Percentiles rank a stretch among this genome's conserved stretches.
Evolutionary conservation across 1,140 invertebrate species (phyloP).

Genomic region (Ladona fulva): DNA sequence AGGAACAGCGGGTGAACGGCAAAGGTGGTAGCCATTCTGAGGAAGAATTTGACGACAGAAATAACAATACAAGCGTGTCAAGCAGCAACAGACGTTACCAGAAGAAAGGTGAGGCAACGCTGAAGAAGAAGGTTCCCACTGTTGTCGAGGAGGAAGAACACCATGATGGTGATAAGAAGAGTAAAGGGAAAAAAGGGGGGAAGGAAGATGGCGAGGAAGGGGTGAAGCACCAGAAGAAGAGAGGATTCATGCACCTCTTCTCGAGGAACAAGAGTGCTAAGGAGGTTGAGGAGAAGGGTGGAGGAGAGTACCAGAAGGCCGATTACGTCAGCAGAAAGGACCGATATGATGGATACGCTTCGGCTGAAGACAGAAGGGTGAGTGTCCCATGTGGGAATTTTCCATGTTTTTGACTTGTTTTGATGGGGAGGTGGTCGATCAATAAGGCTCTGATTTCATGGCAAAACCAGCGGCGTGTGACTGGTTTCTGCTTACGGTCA

Average conservation of each 20-base stretch:
- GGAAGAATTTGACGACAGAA: not conserved
- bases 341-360: not conserved
- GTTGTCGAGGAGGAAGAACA: not conserved
- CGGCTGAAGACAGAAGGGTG: not conserved
- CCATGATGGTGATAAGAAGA: not conserved
- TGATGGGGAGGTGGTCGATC: too few species aligned
- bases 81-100: not conserved
- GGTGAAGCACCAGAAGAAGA: not conserved
- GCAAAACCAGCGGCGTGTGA: too few species aligned
- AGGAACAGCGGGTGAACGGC: not conserved
- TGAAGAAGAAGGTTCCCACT: not conserved
- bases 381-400: not conserved
- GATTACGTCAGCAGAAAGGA: constrained; percentile 2
- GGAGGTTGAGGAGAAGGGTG: constrained; percentile 14
- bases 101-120: not conserved
- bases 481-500: too few species aligned
- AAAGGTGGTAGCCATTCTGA: not conserved
- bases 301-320: constrained; percentile 15
- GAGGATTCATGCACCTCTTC: not conserved
- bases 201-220: not conserved
- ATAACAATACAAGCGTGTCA: not conserved
- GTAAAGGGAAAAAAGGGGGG: not conserved
- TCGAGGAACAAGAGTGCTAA: not conserved
- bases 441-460: too few species aligned
- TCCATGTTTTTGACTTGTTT: too few species aligned